Percentiles rank a stretch among this genome's conserved stretches.
Evolutionary conservation across 2,888 invertebrate species (phyloP).

Genomic region (Zaprionus lineosus): DNA sequence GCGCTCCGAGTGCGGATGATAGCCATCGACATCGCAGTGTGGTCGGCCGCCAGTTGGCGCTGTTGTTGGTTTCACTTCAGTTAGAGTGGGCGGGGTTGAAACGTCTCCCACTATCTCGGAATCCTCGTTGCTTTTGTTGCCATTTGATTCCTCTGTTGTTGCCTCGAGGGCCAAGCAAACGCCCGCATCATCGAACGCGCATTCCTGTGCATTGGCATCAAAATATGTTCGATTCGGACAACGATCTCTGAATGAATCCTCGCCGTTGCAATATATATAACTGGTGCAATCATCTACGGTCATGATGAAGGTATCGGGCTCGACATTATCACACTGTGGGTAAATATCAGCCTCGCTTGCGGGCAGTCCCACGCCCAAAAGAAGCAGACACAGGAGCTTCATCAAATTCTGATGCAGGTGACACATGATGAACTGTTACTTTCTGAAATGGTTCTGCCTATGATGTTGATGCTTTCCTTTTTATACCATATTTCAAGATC

Average conservation of each 20-base stretch:
- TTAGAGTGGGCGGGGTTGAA: not conserved
- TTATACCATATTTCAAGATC: conserved; percentile 37
- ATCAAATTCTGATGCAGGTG: not conserved
- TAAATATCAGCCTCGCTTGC: conserved; percentile 39
- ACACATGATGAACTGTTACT: too few relatives aligned
- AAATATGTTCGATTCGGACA: conserved; percentile 72
- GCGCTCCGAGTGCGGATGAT: conserved; percentile 63
- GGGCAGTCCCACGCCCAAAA: conserved; percentile 15
- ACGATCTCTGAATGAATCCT: conserved; percentile 59
- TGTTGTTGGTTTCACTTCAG: not conserved
- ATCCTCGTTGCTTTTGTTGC: too few relatives aligned
- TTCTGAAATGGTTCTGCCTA: too few relatives aligned
- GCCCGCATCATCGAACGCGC: conserved; percentile 62
- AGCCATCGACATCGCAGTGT: conserved; percentile 50
- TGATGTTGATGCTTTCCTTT: not conserved
- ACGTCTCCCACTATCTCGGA: not conserved
- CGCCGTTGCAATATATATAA: conserved; percentile 72
- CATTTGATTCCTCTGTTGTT: not conserved
- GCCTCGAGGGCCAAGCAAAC: conserved; percentile 39
- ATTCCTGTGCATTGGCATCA: conserved; percentile 57
- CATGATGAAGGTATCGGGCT: conserved; percentile 55
- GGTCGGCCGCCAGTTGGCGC: conserved; percentile 31
- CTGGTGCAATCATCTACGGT: conserved; percentile 60
- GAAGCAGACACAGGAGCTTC: conserved; percentile 29
- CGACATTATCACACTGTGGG: conserved; percentile 54